Percentiles rank a stretch among this genome's conserved stretches.
phyloP scores from a whole-genome alignment of 1,140 invertebrate species.

The Batillaria attramentaria region DNA sequence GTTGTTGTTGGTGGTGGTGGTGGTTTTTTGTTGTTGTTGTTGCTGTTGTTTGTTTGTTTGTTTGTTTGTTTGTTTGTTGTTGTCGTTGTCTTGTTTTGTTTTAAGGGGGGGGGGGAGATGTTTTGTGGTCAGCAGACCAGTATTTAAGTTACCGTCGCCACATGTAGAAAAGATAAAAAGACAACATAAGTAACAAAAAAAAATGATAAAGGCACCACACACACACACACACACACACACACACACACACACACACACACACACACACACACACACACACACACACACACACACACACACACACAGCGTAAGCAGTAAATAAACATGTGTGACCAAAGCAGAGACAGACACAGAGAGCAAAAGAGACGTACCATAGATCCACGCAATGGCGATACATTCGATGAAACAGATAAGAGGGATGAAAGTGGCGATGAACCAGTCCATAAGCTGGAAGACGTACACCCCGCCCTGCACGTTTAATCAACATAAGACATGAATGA shows the following conservation, averaged over 20 bases:
- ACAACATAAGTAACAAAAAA: background rate
- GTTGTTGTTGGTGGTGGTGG: too few relatives aligned
- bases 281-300: background rate
- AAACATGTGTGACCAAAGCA: too few relatives aligned
- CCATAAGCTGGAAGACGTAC: slow-evolving; percentile 86
- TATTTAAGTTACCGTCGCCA: too few relatives aligned
- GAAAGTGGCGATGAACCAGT: slow-evolving; percentile 88
- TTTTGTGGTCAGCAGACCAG: too few relatives aligned
- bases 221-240: background rate
- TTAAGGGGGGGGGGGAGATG: too few relatives aligned
- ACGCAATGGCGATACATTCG: slow-evolving; percentile 70
- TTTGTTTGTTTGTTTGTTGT: too few relatives aligned
- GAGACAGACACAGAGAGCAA: background rate
- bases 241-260: background rate
- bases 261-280: background rate
- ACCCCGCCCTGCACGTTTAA: slow-evolving; percentile 76
- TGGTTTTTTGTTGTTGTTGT: too few relatives aligned
- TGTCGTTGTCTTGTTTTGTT: too few relatives aligned
- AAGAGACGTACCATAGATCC: slow-evolving; percentile 55
- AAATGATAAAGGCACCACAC: background rate
- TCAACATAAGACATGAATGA: background rate
- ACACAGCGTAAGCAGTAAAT: too few relatives aligned
- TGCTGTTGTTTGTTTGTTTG: too few relatives aligned
- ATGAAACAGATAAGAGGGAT: slow-evolving; percentile 82
- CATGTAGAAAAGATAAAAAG: background rate